Percentiles rank a stretch among this genome's conserved stretches.
These are phyloP conservation scores for Hyles vespertilio DNA, from an alignment of 1,140 invertebrate species.

Conservation along the genomic window DNA sequence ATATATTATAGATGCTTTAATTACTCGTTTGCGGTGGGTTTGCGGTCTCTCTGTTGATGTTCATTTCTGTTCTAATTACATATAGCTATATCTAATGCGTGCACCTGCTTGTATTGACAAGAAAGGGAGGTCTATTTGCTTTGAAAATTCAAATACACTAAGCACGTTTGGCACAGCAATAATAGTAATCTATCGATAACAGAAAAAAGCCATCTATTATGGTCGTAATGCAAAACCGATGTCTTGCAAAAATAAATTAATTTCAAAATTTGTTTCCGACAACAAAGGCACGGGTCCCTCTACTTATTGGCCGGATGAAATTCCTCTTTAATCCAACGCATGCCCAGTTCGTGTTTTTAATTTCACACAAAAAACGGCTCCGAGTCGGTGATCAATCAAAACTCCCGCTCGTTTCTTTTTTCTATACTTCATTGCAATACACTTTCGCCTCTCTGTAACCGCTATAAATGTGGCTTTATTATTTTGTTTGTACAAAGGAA, in stretches of 20 bases:
- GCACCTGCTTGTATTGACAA: too few relatives aligned
- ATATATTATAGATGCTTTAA: constrained; percentile 69
- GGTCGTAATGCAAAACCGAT: constrained; percentile 49
- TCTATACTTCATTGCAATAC: constrained; percentile 68
- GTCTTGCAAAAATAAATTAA: constrained; percentile 59
- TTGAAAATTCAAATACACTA: too few relatives aligned
- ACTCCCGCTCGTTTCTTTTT: constrained; percentile 54
- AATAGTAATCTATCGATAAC: neutral
- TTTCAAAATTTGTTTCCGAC: constrained; percentile 52
- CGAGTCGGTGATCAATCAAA: constrained; percentile 74
- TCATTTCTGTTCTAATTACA: constrained; percentile 14
- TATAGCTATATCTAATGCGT: neutral
- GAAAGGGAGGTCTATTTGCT: too few relatives aligned
- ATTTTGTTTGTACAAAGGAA: constrained; percentile 69
- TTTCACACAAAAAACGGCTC: constrained; percentile 69
- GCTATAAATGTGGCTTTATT: constrained; percentile 68
- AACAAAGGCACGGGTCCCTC: constrained; percentile 49
- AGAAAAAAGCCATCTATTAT: constrained; percentile 27
- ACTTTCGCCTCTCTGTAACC: constrained; percentile 70
- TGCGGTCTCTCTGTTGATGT: constrained; percentile 43
- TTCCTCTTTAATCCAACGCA: constrained; percentile 71
- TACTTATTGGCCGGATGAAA: constrained; percentile 58
- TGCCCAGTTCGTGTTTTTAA: constrained; percentile 71
- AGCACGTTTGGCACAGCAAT: neutral
- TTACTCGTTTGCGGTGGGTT: constrained; percentile 61